phyloP scores from a whole-genome alignment of 2,888 invertebrate genomes.

The Poecilobothrus nobilitatus region DNA sequence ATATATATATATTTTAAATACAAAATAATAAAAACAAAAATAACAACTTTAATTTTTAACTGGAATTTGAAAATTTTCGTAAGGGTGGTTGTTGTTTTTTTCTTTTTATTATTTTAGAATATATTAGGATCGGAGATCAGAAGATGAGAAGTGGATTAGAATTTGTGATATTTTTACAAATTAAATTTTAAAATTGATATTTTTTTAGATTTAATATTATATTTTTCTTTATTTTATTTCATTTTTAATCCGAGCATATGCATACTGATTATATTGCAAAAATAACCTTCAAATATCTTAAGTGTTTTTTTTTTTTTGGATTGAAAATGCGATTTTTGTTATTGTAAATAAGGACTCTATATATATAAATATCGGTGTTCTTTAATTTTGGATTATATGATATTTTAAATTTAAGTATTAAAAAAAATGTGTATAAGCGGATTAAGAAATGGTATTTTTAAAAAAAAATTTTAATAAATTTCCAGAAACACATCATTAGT shows the following conservation, averaged over 20 bases:
- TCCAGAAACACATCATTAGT: too few species aligned
- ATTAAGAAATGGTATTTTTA: too few species aligned
- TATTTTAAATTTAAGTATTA: too few species aligned
- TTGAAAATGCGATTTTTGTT: too few species aligned
- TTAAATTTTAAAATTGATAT: neutral
- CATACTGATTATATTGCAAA: neutral
- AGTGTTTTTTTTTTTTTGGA: too few species aligned
- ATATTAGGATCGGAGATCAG: neutral
- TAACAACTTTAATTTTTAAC: neutral
- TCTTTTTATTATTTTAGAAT: neutral
- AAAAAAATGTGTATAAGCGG: too few species aligned
- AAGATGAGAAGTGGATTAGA: conserved; percentile 2
- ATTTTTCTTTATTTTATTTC: neutral
- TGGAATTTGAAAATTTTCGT: neutral
- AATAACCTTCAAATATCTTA: too few species aligned
- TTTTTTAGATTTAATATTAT: neutral
- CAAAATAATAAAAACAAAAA: neutral
- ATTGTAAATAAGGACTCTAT: too few species aligned
- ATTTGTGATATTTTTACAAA: neutral
- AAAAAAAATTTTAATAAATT: too few species aligned
- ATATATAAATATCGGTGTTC: too few species aligned
- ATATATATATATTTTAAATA: neutral
- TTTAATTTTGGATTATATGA: too few species aligned
- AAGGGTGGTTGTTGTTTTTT: neutral
- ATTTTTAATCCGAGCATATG: neutral